These are phyloP conservation scores for Syrphus vitripennis DNA, from an alignment of 2,888 invertebrate genomes.

Conservation along the genomic window DNA sequence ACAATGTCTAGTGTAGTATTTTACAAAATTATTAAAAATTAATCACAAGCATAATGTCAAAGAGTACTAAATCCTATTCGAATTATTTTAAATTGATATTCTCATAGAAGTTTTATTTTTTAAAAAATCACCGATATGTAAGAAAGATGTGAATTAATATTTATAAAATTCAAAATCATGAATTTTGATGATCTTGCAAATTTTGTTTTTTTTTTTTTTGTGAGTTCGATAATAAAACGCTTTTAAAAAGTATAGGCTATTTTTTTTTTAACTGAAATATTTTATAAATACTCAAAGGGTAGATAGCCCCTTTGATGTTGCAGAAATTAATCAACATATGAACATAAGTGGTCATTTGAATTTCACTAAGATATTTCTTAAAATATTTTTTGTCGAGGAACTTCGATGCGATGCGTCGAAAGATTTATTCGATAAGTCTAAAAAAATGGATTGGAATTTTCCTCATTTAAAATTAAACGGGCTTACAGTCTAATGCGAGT, in stretches of 20 bases:
- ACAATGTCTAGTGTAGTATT: slow-evolving; percentile 16
- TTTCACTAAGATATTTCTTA: too few species aligned
- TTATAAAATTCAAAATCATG: neutral
- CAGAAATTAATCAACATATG: too few species aligned
- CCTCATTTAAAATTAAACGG: too few species aligned
- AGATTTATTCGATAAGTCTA: too few species aligned
- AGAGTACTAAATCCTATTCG: slow-evolving; percentile 20
- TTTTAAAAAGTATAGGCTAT: neutral
- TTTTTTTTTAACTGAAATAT: neutral
- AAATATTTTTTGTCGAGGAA: too few species aligned
- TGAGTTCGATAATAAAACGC: neutral
- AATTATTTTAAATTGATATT: neutral
- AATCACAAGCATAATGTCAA: slow-evolving; percentile 5
- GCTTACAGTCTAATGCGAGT: too few species aligned
- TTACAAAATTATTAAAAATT: slow-evolving; percentile 4
- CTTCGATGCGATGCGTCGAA: too few species aligned
- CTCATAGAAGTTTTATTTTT: neutral
- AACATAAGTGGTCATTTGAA: too few species aligned
- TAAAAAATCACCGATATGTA: neutral
- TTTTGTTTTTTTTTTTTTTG: neutral
- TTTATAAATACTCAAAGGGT: too few species aligned
- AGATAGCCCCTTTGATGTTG: too few species aligned
- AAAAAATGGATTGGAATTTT: too few species aligned
- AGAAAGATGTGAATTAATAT: neutral
- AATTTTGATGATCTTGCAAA: neutral